Percentiles rank a stretch among this genome's conserved stretches.
phyloP scores from a whole-genome alignment of 2,888 invertebrate species.

The Lasioglossum lativentre region DNA sequence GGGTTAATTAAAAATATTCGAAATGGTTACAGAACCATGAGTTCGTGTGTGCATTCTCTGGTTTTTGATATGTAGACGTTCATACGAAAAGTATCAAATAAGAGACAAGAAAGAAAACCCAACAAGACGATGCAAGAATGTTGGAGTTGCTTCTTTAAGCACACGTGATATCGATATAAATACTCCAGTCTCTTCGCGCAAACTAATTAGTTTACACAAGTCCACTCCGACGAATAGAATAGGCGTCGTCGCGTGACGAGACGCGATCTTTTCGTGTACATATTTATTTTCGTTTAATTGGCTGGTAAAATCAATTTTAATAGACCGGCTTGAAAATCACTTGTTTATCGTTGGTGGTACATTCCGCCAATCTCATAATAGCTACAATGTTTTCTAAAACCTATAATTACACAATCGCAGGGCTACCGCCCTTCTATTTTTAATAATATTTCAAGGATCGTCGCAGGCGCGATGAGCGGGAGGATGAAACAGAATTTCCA shows the following conservation, averaged over 20 bases:
- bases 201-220: constrained; percentile 77
- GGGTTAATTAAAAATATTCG: neutral
- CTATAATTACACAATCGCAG: too few relatives aligned
- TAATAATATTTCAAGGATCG: neutral
- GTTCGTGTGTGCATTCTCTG: neutral
- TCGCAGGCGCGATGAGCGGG: neutral
- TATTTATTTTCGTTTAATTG: constrained; percentile 56
- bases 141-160: constrained; percentile 22
- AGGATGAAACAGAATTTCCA: neutral
- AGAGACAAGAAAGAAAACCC: constrained; percentile 15
- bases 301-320: constrained; percentile 48
- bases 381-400: neutral
- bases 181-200: constrained; percentile 34
- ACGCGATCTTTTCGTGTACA: constrained; percentile 17
- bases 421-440: neutral
- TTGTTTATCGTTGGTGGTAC: neutral
- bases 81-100: neutral
- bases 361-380: too few relatives aligned
- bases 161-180: constrained; percentile 56
- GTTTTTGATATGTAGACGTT: neutral
- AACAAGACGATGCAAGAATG: neutral
- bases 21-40: neutral
- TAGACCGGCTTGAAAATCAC: neutral
- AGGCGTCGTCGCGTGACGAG: constrained; percentile 12
- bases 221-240: constrained; percentile 32